Evolutionary conservation across 2,113 vertebrate genomes (phyloP).

Genomic region (Pao palembangensis): DNA sequence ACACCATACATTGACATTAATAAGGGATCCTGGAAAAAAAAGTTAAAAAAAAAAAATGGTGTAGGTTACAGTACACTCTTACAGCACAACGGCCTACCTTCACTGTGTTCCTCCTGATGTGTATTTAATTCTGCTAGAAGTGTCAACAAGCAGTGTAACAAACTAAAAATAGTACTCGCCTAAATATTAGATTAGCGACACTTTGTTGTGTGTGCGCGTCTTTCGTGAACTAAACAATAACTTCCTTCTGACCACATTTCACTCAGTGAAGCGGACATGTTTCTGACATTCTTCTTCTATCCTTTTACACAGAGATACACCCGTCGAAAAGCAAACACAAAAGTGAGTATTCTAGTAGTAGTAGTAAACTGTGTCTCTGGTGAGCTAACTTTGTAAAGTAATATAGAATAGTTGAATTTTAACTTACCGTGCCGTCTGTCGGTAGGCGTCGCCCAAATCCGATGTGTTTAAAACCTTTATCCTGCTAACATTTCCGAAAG

Average conservation of each 20-base stretch:
- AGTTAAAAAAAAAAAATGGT: not conserved
- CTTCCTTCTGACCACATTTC: slow-evolving; percentile 34
- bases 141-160: no score
- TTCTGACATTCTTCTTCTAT: not conserved
- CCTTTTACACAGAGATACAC: no score
- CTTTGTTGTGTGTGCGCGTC: not conserved
- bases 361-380: no score
- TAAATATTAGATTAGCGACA: no score
- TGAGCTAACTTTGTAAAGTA: not conserved
- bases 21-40: not conserved
- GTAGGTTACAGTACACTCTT: not conserved
- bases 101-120: not conserved
- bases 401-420: not conserved
- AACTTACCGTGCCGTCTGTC: slow-evolving; percentile 38
- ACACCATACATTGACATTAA: slow-evolving; percentile 29
- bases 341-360: no score
- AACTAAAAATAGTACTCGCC: not conserved
- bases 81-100: not conserved
- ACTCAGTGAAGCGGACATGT: not conserved
- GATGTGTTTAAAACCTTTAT: not conserved
- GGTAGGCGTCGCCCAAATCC: slow-evolving; percentile 54
- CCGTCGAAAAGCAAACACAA: no score
- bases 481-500: slow-evolving; percentile 3
- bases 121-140: no score
- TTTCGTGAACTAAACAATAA: not conserved